Percentiles rank a stretch among this genome's conserved stretches.
phyloP scores from a whole-genome alignment of 2,888 invertebrate genomes.

The Lycophotia porphyrea region DNA sequence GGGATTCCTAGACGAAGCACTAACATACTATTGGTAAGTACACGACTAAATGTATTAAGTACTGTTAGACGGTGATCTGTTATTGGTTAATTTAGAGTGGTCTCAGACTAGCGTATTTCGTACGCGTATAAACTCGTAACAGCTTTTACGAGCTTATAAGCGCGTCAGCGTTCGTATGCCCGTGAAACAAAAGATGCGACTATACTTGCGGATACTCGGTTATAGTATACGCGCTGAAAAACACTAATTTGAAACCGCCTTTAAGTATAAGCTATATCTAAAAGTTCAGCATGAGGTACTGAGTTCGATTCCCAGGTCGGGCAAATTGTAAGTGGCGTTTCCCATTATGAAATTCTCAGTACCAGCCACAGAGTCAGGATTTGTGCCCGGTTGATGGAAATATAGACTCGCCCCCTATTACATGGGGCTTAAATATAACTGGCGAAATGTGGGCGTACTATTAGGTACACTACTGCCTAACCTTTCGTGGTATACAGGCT shows the following conservation, averaged over 20 bases:
- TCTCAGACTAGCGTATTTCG: background rate
- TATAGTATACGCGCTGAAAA: too few relatives aligned
- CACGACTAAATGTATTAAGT: background rate
- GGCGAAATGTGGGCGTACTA: too few relatives aligned
- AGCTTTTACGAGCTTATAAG: background rate
- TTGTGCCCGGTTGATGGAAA: too few relatives aligned
- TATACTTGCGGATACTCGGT: too few relatives aligned
- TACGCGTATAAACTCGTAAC: background rate
- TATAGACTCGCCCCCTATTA: too few relatives aligned
- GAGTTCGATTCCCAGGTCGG: background rate
- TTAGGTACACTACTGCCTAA: background rate
- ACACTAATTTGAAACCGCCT: too few relatives aligned
- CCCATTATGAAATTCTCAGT: too few relatives aligned
- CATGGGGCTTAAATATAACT: too few relatives aligned
- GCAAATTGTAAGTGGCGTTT: background rate
- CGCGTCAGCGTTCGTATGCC: background rate
- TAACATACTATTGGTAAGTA: background rate
- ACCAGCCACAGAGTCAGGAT: too few relatives aligned
- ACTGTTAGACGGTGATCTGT: background rate
- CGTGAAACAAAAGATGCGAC: background rate
- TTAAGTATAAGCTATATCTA: background rate
- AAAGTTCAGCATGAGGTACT: background rate
- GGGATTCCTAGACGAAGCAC: background rate
- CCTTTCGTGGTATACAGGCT: background rate
- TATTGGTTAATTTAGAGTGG: background rate